A percentile compares a stretch with the other conserved stretches of the same genome.
phyloP scores from a whole-genome alignment of 2,797 vertebrate species.

The Pygocentrus nattereri region DNA sequence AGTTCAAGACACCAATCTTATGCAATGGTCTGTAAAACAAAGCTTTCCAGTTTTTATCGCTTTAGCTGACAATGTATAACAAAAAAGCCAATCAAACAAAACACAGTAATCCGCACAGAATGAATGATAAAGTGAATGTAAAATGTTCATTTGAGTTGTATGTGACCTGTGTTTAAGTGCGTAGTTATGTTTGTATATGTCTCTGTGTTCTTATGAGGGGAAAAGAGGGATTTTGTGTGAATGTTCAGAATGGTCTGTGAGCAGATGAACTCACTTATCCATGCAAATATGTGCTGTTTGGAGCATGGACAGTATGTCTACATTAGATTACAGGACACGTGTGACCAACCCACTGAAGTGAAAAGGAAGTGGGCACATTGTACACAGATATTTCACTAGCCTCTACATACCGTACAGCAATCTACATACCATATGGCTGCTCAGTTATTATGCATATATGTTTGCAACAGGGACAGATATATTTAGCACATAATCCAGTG shows the following conservation, averaged over 20 bases:
- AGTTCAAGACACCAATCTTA: constrained; percentile 26
- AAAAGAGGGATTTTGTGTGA: constrained; percentile 57
- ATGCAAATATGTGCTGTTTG: not conserved
- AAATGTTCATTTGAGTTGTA: constrained; percentile 63
- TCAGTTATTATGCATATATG: constrained; percentile 68
- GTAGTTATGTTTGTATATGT: constrained; percentile 65
- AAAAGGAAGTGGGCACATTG: constrained; percentile 1
- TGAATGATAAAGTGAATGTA: constrained; percentile 51
- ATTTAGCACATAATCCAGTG: constrained; percentile 61
- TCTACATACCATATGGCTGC: constrained; percentile 68
- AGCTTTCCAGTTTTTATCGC: constrained; percentile 36
- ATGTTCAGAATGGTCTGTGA: constrained; percentile 12
- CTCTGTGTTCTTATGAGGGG: constrained; percentile 60
- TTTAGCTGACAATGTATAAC: constrained; percentile 31
- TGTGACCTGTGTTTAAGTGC: constrained; percentile 67
- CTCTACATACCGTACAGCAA: constrained; percentile 71
- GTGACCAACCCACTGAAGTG: constrained; percentile 20
- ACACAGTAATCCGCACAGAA: constrained; percentile 68
- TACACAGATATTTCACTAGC: constrained; percentile 61
- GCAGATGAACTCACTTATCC: constrained; percentile 5
- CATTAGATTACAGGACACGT: not conserved
- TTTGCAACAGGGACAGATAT: constrained; percentile 72
- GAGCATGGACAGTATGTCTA: constrained; percentile 6
- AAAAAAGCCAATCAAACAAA: constrained; percentile 60
- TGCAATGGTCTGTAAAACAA: not conserved